phyloP scores from a whole-genome alignment of 2,888 invertebrate genomes.

The Thymelicus acteon region DNA sequence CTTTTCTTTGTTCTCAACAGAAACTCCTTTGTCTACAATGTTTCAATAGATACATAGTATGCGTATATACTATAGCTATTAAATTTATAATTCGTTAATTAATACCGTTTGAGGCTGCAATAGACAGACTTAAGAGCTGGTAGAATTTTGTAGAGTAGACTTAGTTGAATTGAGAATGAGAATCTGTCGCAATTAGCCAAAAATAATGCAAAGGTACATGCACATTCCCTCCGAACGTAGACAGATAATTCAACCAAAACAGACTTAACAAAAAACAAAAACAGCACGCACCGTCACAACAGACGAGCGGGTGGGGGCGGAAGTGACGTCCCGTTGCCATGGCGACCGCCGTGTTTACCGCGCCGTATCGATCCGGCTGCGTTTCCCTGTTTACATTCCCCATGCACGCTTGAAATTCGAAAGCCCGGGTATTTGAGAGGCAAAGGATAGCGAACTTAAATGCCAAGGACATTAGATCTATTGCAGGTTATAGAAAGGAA shows the following conservation, averaged over 20 bases:
- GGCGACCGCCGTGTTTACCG: constrained; percentile 82
- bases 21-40: not conserved
- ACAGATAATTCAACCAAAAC: constrained; percentile 12
- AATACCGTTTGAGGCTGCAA: no score
- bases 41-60: no score
- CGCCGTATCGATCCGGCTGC: constrained; percentile 75
- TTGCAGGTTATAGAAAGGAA: not conserved
- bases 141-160: no score
- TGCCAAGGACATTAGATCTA: no score
- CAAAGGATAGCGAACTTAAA: no score
- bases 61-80: no score
- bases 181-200: no score
- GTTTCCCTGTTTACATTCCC: constrained; percentile 71
- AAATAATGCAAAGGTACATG: no score
- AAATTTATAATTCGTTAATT: no score
- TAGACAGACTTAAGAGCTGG: no score
- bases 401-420: constrained; percentile 43
- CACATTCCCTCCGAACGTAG: not conserved
- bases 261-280: constrained; percentile 15
- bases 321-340: constrained; percentile 73
- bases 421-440: constrained; percentile 6
- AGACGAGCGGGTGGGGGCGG: constrained; percentile 55
- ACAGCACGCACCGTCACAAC: constrained; percentile 43
- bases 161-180: no score
- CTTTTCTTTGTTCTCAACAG: constrained; percentile 1